phyloP scores from a whole-genome alignment of 2,797 vertebrate genomes.

The Sebastes itinus region DNA sequence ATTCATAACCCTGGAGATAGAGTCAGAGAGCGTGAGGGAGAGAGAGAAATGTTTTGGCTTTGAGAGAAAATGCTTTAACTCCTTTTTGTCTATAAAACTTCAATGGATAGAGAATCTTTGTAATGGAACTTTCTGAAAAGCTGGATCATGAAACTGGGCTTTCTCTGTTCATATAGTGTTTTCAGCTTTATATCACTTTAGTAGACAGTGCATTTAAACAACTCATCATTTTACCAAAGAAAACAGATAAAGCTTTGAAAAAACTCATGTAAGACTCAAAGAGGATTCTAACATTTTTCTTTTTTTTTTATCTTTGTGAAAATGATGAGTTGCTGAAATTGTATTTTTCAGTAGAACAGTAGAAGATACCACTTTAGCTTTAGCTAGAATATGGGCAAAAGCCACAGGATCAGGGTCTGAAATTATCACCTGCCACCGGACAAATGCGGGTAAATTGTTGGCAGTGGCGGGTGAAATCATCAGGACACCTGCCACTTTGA shows the following conservation, averaged over 20 bases:
- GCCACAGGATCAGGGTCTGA: too few species aligned
- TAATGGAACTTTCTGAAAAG: neutral
- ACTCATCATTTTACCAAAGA: neutral
- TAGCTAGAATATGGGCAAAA: neutral
- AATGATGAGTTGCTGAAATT: neutral
- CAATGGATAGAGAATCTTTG: neutral
- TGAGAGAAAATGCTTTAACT: neutral
- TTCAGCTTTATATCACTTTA: neutral
- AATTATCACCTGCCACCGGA: too few species aligned
- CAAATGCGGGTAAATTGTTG: too few species aligned
- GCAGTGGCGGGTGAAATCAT: too few species aligned
- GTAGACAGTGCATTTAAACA: neutral
- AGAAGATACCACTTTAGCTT: neutral
- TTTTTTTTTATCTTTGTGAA: too few species aligned
- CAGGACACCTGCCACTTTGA: too few species aligned
- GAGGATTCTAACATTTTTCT: neutral
- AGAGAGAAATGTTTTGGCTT: neutral
- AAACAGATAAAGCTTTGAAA: neutral
- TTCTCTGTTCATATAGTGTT: neutral
- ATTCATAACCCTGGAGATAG: constrained; percentile 81
- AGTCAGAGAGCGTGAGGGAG: neutral
- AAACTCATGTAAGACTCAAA: neutral
- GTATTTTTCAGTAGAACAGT: neutral
- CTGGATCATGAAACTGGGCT: neutral
- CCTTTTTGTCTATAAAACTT: neutral